These are phyloP conservation scores for Pterois miles DNA, from an alignment of 2,797 vertebrate genomes.

Conservation along the genomic window DNA sequence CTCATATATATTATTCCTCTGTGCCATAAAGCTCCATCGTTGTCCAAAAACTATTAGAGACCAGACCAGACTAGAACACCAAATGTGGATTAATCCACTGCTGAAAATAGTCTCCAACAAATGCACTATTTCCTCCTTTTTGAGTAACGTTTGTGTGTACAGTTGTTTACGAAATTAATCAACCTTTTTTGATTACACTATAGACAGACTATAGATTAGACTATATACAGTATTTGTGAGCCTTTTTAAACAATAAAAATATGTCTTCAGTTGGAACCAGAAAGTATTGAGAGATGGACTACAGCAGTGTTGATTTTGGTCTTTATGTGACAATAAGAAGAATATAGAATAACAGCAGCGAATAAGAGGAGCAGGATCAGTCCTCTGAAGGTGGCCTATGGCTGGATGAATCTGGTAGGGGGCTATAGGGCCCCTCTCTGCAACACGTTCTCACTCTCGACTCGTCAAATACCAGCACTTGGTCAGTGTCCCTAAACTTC, in stretches of 20 bases:
- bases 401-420: background rate
- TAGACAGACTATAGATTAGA: too few species aligned
- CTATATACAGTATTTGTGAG: too few species aligned
- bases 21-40: conserved; percentile 14
- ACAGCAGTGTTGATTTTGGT: background rate
- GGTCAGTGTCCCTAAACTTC: background rate
- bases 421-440: background rate
- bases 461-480: background rate
- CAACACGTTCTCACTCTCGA: background rate
- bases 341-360: background rate
- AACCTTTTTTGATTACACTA: too few species aligned
- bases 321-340: background rate
- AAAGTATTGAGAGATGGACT: background rate
- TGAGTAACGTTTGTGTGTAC: background rate
- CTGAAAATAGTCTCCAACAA: background rate
- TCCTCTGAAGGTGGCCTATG: background rate
- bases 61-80: background rate
- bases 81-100: background rate
- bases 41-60: background rate
- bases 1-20: conserved; percentile 4
- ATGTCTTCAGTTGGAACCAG: background rate
- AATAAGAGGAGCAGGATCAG: background rate
- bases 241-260: background rate
- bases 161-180: background rate
- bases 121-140: background rate